phyloP scores from a whole-genome alignment of 2,797 vertebrate genomes.

The Serranus cabrilla region DNA sequence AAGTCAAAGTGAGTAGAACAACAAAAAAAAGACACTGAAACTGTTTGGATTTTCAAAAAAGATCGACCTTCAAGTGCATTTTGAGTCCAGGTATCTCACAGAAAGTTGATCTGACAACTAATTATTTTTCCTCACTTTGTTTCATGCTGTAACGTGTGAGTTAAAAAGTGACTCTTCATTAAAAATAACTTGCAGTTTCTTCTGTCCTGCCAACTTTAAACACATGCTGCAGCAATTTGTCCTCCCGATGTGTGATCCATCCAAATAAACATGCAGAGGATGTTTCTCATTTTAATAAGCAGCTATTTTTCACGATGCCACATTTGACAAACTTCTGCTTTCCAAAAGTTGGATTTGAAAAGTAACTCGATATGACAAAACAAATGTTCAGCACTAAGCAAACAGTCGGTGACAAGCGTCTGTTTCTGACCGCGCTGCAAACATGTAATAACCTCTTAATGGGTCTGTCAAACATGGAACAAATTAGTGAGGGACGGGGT shows the following conservation, averaged over 20 bases:
- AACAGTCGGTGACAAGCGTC: conserved; percentile 50
- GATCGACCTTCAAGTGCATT: background rate
- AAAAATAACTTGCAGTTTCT: background rate
- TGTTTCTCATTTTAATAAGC: conserved; percentile 1
- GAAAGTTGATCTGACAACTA: background rate
- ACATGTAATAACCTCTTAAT: conserved; percentile 72
- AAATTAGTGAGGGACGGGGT: conserved; percentile 71
- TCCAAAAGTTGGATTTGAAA: background rate
- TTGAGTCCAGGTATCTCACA: background rate
- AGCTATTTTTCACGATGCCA: background rate
- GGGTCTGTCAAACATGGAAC: conserved; percentile 78
- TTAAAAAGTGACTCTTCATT: background rate
- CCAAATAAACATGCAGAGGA: background rate
- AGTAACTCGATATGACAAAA: conserved; percentile 35
- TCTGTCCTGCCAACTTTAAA: background rate
- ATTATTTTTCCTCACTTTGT: background rate
- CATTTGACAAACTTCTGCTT: background rate
- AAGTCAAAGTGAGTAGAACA: background rate
- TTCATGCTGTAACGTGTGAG: background rate
- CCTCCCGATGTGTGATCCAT: conserved; percentile 2
- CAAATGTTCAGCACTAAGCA: conserved; percentile 40
- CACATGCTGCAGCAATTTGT: conserved; percentile 2
- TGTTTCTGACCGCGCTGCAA: conserved; percentile 50
- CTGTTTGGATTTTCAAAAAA: background rate
- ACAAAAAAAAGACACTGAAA: background rate